These are phyloP conservation scores for Aphodius granarius DNA, from an alignment of 2,888 invertebrate genomes.

Conservation along the genomic window DNA sequence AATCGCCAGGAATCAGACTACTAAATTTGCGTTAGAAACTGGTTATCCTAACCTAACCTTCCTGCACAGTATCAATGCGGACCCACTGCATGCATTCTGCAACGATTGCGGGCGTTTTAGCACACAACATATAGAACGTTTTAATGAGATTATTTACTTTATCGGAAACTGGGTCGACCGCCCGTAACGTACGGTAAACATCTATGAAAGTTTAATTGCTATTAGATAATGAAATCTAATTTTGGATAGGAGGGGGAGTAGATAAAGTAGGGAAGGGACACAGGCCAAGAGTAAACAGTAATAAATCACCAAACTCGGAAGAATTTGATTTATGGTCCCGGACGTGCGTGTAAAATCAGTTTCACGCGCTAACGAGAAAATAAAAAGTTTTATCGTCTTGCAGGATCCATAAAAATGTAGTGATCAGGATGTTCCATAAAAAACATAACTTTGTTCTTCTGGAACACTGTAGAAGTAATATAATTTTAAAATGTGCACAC, in stretches of 20 bases:
- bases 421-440: too few species aligned
- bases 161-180: background rate
- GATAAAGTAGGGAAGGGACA: background rate
- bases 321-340: background rate
- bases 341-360: background rate
- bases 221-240: background rate
- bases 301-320: background rate
- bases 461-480: too few species aligned
- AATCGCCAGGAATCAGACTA: too few species aligned
- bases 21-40: too few species aligned
- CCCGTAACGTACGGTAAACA: background rate
- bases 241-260: background rate
- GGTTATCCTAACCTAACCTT: too few species aligned
- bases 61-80: too few species aligned
- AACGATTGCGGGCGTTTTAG: background rate
- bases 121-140: background rate
- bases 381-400: background rate
- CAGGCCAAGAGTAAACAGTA: background rate
- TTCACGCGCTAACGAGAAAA: background rate
- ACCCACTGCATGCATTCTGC: background rate
- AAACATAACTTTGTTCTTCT: too few species aligned
- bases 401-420: too few species aligned
- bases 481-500: too few species aligned
- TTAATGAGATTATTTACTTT: background rate
- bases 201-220: background rate